phyloP scores from a whole-genome alignment of 53 echinoderm and acorn worm species.

The Stichopus horrens region DNA sequence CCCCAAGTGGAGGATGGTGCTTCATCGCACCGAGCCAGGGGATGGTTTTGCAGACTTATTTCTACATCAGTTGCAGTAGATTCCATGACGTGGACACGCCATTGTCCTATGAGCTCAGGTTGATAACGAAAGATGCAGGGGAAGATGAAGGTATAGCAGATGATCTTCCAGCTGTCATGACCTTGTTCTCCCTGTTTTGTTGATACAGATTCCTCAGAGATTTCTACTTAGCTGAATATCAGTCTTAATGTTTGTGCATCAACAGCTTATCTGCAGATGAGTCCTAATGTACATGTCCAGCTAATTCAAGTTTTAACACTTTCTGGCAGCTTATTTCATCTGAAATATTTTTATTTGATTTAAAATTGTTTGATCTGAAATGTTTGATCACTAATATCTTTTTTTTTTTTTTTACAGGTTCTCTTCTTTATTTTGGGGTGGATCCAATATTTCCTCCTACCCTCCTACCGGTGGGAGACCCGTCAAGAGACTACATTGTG shows the following conservation, averaged over 20 bases:
- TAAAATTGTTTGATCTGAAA: too few relatives aligned
- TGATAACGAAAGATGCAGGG: slow-evolving; percentile 38
- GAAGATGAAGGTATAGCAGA: background rate
- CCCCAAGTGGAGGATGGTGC: slow-evolving; percentile 73
- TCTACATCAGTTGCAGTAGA: slow-evolving; percentile 63
- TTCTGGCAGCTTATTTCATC: too few relatives aligned
- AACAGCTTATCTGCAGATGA: too few relatives aligned
- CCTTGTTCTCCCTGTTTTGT: slow-evolving; percentile 13
- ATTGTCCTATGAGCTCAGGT: slow-evolving; percentile 59
- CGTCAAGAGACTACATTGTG: slow-evolving; percentile 58
- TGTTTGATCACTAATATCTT: too few relatives aligned
- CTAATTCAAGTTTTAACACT: too few relatives aligned
- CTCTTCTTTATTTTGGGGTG: slow-evolving; percentile 71
- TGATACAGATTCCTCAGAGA: background rate
- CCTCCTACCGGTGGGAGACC: slow-evolving; percentile 65
- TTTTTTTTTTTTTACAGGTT: slow-evolving; percentile 48
- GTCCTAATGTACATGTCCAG: too few relatives aligned
- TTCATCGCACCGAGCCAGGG: slow-evolving; percentile 64
- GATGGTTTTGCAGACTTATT: slow-evolving; percentile 69
- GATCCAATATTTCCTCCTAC: slow-evolving; percentile 73
- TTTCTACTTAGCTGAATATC: background rate
- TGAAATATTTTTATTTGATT: too few relatives aligned
- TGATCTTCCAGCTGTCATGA: slow-evolving; percentile 45
- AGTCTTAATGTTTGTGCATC: too few relatives aligned
- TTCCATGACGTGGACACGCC: slow-evolving; percentile 80